Percentiles rank a stretch among this genome's conserved stretches.
Evolutionary conservation across 2,797 vertebrate species (phyloP).

Genomic region (Dendrocincla fuliginosa): DNA sequence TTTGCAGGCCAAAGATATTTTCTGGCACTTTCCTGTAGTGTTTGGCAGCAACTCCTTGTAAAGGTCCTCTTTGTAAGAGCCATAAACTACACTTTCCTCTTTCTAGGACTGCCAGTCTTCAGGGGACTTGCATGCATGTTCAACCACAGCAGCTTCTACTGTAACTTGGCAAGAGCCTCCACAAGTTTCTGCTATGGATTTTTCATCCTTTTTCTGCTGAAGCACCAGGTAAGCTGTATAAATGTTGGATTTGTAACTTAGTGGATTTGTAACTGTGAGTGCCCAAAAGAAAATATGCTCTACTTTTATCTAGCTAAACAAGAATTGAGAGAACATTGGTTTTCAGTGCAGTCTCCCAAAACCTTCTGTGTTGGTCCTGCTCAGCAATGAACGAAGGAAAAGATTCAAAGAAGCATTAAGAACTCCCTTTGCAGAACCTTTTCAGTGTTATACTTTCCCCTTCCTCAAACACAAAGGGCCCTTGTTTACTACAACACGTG

Average conservation of each 20-base stretch:
- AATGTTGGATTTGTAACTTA: neutral
- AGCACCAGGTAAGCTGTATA: neutral
- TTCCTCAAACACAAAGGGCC: neutral
- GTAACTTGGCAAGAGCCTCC: neutral
- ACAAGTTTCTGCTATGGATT: neutral
- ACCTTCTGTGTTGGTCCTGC: neutral
- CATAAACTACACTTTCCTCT: neutral
- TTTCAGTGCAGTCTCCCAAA: neutral
- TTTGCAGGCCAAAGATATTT: neutral
- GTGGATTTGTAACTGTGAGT: neutral
- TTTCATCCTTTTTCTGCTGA: neutral
- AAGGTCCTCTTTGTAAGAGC: neutral
- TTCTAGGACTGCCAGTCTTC: neutral
- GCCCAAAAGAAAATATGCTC: neutral
- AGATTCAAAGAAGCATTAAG: neutral
- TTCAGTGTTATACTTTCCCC: neutral
- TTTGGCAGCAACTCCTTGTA: neutral
- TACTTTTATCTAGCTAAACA: neutral
- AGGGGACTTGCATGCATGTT: neutral
- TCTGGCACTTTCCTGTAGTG: neutral
- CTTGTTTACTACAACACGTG: neutral
- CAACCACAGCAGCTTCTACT: neutral
- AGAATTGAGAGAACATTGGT: neutral
- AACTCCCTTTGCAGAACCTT: neutral
- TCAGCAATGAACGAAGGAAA: neutral